phyloP scores from a whole-genome alignment of 2,113 vertebrate genomes.

The Nansenia antarctica region DNA sequence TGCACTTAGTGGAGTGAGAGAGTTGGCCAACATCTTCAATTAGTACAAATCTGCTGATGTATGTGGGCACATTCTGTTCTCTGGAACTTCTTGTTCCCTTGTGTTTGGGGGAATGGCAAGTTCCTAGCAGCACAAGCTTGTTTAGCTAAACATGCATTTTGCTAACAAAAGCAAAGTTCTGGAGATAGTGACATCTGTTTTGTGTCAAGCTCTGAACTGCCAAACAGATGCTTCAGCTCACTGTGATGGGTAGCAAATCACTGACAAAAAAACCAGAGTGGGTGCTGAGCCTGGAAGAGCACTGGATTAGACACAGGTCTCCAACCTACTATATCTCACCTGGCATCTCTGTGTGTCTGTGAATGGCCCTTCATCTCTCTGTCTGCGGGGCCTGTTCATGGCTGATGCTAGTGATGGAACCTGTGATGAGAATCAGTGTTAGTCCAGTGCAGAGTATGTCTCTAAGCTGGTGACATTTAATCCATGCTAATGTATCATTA shows the following conservation, averaged over 20 bases:
- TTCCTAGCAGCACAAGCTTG: slow-evolving; percentile 27
- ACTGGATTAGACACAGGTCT: not conserved
- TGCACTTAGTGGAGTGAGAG: not conserved
- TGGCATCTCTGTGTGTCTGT: not conserved
- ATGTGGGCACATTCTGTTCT: slow-evolving; percentile 25
- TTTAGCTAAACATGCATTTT: slow-evolving; percentile 1
- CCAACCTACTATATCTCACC: not conserved
- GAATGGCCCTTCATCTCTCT: not conserved
- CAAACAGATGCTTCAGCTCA: slow-evolving; percentile 25
- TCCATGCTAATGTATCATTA: slow-evolving; percentile 67
- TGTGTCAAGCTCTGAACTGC: slow-evolving; percentile 18
- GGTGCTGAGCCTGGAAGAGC: not conserved
- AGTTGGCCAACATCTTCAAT: slow-evolving; percentile 18
- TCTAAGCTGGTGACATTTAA: slow-evolving; percentile 69
- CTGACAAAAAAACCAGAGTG: not conserved
- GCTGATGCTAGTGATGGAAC: not conserved
- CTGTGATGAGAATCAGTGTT: slow-evolving; percentile 41
- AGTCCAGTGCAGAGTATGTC: slow-evolving; percentile 44
- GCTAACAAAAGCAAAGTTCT: slow-evolving; percentile 38
- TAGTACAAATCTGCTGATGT: slow-evolving; percentile 10
- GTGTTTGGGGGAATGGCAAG: slow-evolving; percentile 20
- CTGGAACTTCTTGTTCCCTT: slow-evolving; percentile 21
- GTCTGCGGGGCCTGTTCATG: slow-evolving; percentile 21
- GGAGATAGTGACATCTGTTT: slow-evolving; percentile 40
- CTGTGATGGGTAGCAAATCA: slow-evolving; percentile 18